Evolutionary conservation across 2,888 invertebrate genomes (phyloP).

Genomic region (Hyles lineata): DNA sequence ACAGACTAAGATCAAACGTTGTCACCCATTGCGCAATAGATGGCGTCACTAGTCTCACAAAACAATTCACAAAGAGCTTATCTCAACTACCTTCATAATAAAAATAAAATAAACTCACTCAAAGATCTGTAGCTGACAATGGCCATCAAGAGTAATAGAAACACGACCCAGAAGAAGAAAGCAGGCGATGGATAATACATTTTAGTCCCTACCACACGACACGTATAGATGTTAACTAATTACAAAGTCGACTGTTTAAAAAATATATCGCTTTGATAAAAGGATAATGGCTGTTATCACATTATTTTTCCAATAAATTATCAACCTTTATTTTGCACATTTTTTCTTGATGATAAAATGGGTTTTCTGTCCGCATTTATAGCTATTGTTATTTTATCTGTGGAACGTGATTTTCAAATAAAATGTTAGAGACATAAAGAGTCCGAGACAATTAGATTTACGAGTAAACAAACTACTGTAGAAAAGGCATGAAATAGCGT

Average conservation of each 20-base stretch:
- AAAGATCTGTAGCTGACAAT: constrained; percentile 43
- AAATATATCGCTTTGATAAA: constrained; percentile 26
- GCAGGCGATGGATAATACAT: constrained; percentile 45
- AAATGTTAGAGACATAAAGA: too few species aligned
- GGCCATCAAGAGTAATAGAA: constrained; percentile 46
- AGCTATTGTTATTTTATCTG: not conserved
- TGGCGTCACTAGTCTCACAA: not conserved
- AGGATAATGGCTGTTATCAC: constrained; percentile 26
- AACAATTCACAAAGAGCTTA: too few species aligned
- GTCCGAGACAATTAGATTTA: too few species aligned
- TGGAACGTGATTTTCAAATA: not conserved
- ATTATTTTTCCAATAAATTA: not conserved
- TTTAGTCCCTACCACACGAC: not conserved
- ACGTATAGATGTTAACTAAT: constrained; percentile 19
- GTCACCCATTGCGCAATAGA: not conserved
- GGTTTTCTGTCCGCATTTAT: not conserved
- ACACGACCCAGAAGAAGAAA: constrained; percentile 50
- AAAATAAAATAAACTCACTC: constrained; percentile 45
- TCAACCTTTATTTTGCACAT: not conserved
- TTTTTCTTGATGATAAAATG: not conserved
- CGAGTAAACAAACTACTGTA: too few species aligned
- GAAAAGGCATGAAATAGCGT: too few species aligned
- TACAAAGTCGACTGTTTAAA: not conserved
- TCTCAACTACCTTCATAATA: not conserved
- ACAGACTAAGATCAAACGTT: not conserved